These are phyloP conservation scores for Rapana venosa DNA, from an alignment of 2,888 invertebrate species.

Conservation along the genomic window DNA sequence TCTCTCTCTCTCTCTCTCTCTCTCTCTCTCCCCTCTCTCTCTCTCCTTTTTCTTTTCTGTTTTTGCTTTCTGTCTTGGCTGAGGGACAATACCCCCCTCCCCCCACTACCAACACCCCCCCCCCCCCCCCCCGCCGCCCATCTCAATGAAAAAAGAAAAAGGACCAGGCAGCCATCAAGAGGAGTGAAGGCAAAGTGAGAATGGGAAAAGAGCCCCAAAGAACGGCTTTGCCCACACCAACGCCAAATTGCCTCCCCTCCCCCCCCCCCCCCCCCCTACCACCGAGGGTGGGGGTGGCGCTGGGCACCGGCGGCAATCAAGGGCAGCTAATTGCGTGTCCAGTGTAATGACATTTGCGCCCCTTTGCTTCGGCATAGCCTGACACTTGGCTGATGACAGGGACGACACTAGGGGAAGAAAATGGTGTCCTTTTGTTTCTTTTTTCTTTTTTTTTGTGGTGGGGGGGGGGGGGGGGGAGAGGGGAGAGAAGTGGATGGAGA, in stretches of 20 bases:
- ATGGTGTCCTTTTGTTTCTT: too few species aligned
- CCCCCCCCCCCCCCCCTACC: too few species aligned
- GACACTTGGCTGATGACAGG: neutral
- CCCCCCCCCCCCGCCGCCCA: too few species aligned
- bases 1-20: neutral
- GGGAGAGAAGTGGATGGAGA: too few species aligned
- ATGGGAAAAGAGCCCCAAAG: neutral
- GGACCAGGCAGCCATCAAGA: too few species aligned
- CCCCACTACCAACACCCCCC: too few species aligned
- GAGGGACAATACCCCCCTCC: too few species aligned
- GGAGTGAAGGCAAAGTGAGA: neutral
- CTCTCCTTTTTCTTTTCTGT: neutral
- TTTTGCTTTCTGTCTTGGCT: neutral
- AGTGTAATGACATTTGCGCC: slow-evolving; percentile 1
- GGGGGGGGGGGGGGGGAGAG: too few species aligned
- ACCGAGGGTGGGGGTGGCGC: neutral
- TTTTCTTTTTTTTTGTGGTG: too few species aligned
- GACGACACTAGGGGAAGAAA: neutral
- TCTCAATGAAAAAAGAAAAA: too few species aligned
- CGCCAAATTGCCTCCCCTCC: neutral
- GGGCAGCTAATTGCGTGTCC: slow-evolving; percentile 10
- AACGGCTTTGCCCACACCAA: neutral
- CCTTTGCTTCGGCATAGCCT: neutral
- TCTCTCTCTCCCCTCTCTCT: neutral
- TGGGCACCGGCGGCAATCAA: neutral